These are phyloP conservation scores for Momotus momota DNA, from an alignment of 2,797 vertebrate genomes.

Conservation along the genomic window DNA sequence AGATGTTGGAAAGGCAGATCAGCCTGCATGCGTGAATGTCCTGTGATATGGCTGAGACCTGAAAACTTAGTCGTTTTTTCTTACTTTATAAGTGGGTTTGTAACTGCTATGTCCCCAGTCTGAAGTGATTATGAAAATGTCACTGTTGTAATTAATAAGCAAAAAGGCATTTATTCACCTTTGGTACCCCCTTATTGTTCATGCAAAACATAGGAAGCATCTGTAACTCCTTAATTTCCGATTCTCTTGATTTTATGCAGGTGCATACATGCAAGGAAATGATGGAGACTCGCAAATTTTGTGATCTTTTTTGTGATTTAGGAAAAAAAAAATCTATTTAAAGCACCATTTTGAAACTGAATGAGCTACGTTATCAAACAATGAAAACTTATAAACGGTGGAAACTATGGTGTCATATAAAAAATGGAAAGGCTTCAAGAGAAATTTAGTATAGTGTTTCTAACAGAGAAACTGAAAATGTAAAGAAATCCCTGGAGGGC, in stretches of 20 bases:
- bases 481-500: background rate
- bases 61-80: background rate
- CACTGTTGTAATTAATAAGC: background rate
- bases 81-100: background rate
- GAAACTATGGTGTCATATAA: background rate
- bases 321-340: background rate
- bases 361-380: background rate
- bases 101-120: background rate
- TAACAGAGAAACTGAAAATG: background rate
- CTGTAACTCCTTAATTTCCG: background rate
- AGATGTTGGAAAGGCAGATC: background rate
- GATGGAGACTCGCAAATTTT: background rate
- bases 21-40: background rate
- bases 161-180: background rate
- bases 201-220: background rate
- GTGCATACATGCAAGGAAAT: background rate
- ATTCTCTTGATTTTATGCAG: background rate
- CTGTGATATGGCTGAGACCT: background rate
- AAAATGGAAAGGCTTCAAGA: background rate
- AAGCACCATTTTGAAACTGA: background rate
- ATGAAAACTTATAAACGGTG: background rate
- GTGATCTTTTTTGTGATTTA: background rate
- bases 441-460: background rate
- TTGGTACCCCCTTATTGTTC: background rate
- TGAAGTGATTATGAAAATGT: slow-evolving; percentile 8